phyloP scores from a whole-genome alignment of 2,888 invertebrate genomes.

The Philopedon plagiatum region DNA sequence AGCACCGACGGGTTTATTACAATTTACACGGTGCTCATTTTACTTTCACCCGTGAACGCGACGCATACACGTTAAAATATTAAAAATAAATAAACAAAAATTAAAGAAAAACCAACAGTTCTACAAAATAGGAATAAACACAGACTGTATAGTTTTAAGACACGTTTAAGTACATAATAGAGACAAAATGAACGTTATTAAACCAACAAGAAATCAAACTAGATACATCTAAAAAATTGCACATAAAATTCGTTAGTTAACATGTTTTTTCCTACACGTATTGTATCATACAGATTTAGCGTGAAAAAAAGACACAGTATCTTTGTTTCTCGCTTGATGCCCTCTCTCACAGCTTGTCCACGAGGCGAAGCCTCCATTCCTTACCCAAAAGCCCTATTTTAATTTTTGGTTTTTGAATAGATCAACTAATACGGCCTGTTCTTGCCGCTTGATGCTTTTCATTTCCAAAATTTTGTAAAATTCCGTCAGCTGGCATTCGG shows the following conservation, averaged over 20 bases:
- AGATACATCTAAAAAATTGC: constrained; percentile 6
- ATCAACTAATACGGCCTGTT: constrained; percentile 74
- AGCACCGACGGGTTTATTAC: no score
- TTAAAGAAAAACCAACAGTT: background rate
- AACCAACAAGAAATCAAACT: background rate
- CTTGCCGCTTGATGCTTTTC: constrained; percentile 81
- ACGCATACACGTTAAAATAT: background rate
- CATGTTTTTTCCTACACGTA: no score
- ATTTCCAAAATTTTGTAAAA: constrained; percentile 96
- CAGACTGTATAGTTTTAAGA: background rate
- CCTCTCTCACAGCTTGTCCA: no score
- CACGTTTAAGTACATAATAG: constrained; percentile 9
- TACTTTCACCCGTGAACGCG: no score
- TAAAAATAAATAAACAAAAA: background rate
- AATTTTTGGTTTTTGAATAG: constrained; percentile 69
- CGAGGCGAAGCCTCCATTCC: no score
- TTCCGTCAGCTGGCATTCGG: constrained; percentile 90
- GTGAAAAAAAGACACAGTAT: no score
- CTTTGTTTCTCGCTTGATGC: no score
- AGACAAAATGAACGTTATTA: background rate
- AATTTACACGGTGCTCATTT: no score
- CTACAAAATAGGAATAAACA: background rate
- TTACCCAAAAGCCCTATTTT: constrained; percentile 42
- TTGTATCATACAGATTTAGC: no score
- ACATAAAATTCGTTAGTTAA: no score